Evolutionary conservation across 2,113 vertebrate species (phyloP).

Genomic region (Mesitornis unicolor): DNA sequence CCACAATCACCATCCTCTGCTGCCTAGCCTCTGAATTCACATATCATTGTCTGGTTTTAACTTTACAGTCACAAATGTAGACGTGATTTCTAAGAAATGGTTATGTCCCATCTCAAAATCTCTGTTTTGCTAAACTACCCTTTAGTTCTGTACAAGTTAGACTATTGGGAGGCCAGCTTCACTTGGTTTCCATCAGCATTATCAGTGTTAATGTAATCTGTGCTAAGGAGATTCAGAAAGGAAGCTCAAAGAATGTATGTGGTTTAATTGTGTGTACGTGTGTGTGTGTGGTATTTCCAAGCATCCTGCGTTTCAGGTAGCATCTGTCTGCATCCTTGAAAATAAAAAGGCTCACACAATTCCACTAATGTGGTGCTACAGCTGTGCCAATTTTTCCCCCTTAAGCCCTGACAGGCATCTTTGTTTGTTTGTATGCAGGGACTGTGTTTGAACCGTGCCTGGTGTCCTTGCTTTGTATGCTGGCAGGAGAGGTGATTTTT

Average conservation of each 20-base stretch:
- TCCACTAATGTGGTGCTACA: background rate
- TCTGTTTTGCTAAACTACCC: background rate
- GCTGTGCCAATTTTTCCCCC: background rate
- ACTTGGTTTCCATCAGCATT: background rate
- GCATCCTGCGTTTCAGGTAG: slow-evolving; percentile 17
- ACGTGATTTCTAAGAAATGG: background rate
- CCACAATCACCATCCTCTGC: background rate
- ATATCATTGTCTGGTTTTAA: background rate
- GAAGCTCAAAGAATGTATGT: background rate
- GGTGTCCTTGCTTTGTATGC: background rate
- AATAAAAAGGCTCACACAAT: background rate
- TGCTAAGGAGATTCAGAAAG: background rate
- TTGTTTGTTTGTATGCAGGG: background rate
- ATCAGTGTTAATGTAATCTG: background rate
- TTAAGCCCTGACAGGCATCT: background rate
- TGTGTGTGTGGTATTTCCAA: background rate
- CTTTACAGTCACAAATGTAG: background rate
- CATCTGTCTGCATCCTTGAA: slow-evolving; percentile 13
- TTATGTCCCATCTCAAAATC: background rate
- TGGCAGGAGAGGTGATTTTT: background rate
- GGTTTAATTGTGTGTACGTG: background rate
- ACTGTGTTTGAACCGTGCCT: background rate
- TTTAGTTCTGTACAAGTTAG: background rate
- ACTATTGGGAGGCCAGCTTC: background rate
- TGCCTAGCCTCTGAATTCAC: background rate